Evolutionary conservation across 2,113 vertebrate genomes (phyloP).

Genomic region (Chlorocebus sabaeus): DNA sequence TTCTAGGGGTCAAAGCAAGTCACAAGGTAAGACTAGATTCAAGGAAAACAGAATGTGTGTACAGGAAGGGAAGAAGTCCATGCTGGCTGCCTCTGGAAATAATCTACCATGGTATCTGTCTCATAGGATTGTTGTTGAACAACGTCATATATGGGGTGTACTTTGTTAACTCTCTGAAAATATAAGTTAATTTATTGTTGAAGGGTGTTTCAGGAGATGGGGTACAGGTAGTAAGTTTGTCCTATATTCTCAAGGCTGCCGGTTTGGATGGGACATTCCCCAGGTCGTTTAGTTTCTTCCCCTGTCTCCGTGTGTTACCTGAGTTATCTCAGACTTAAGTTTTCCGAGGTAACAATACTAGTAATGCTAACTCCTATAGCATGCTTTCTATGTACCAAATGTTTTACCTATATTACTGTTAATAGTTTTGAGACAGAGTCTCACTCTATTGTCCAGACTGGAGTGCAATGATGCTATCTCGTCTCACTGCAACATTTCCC

Average conservation of each 20-base stretch:
- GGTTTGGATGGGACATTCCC: neutral
- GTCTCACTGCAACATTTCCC: too few species aligned
- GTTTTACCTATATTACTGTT: neutral
- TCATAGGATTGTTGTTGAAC: neutral
- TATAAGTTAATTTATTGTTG: neutral
- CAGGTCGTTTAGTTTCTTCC: neutral
- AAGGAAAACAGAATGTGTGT: neutral
- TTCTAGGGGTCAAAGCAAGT: neutral
- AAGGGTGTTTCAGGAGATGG: neutral
- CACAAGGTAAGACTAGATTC: neutral
- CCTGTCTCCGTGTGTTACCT: neutral
- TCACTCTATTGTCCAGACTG: too few species aligned
- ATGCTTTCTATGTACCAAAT: neutral
- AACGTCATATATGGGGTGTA: too few species aligned
- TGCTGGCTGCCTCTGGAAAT: neutral
- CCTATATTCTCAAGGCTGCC: neutral
- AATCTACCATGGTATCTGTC: too few species aligned
- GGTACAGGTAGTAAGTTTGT: neutral
- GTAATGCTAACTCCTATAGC: neutral
- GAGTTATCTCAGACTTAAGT: neutral
- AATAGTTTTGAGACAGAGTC: too few species aligned
- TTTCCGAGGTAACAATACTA: neutral
- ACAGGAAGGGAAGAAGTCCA: neutral
- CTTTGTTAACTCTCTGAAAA: neutral
- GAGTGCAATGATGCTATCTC: too few species aligned